Evolutionary conservation across 2,797 vertebrate genomes (phyloP).

Genomic region (Cyprinodon diabolis): DNA sequence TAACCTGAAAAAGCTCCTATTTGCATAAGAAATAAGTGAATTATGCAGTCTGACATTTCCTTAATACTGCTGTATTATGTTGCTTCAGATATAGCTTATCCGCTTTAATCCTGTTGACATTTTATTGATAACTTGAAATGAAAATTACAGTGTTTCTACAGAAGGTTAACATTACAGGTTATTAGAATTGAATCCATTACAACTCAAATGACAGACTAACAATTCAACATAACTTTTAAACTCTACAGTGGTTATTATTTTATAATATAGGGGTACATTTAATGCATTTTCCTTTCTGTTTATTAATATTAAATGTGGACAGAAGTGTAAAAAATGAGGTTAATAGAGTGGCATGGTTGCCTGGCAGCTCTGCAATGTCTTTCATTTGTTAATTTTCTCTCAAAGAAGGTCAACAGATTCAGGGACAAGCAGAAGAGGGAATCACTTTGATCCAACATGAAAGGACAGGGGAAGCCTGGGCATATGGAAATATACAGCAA

Average conservation of each 20-base stretch:
- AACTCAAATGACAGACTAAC: no score
- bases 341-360: slow-evolving; percentile 54
- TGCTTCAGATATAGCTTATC: background rate
- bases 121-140: background rate
- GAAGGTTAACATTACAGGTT: no score
- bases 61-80: background rate
- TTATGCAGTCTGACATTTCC: background rate
- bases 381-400: slow-evolving; percentile 66
- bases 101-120: background rate
- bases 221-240: background rate
- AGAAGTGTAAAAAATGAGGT: slow-evolving; percentile 32
- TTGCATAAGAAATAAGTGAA: background rate
- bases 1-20: background rate
- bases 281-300: slow-evolving; percentile 9
- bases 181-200: no score
- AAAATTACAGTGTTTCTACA: background rate
- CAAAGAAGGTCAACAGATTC: slow-evolving; percentile 52
- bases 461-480: slow-evolving; percentile 17
- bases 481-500: slow-evolving; percentile 5
- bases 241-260: background rate
- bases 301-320: slow-evolving; percentile 23
- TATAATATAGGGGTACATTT: background rate
- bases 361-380: slow-evolving; percentile 48
- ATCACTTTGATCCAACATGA: slow-evolving; percentile 20
- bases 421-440: slow-evolving; percentile 13